Conservation (phyloP, 2,888 invertebrate species). For the Ectemnius continuus region DNA sequence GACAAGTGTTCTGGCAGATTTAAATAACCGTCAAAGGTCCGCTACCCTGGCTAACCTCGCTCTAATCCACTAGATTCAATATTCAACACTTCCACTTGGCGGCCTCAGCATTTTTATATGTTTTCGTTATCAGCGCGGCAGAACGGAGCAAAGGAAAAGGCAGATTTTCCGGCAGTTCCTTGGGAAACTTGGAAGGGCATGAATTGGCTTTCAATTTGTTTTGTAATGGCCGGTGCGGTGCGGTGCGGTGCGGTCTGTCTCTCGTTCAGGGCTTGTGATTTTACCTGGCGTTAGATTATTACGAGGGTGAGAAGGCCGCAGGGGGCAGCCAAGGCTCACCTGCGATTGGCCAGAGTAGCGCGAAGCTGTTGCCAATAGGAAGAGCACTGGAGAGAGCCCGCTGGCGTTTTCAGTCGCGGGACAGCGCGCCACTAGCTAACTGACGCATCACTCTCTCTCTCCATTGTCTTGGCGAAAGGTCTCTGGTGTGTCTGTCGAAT, state of each 20-base stretch:
- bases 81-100: conserved; percentile 10
- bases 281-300: conserved; percentile 61
- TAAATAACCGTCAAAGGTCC: conserved; percentile 77
- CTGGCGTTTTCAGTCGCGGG: conserved; percentile 63
- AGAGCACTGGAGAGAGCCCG: conserved; percentile 61
- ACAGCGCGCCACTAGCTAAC: conserved; percentile 61
- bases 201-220: no score
- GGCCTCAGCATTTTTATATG: neutral
- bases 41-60: conserved; percentile 35
- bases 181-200: no score
- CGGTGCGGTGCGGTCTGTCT: conserved; percentile 18
- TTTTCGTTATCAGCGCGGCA: no score
- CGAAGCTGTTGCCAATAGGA: conserved; percentile 68
- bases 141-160: no score
- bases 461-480: conserved; percentile 67
- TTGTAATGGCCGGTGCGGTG: conserved; percentile 6
- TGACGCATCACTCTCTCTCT: conserved; percentile 71
- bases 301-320: conserved; percentile 55
- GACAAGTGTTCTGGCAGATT: conserved; percentile 77
- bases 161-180: no score
- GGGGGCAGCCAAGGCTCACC: conserved; percentile 59
- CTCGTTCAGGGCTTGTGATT: conserved; percentile 58
- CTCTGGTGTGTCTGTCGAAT: conserved; percentile 66
- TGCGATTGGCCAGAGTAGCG: conserved; percentile 67
- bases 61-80: conserved; percentile 31